Evolutionary conservation across 2,797 vertebrate genomes (phyloP).

Genomic region (Dallia pectoralis): DNA sequence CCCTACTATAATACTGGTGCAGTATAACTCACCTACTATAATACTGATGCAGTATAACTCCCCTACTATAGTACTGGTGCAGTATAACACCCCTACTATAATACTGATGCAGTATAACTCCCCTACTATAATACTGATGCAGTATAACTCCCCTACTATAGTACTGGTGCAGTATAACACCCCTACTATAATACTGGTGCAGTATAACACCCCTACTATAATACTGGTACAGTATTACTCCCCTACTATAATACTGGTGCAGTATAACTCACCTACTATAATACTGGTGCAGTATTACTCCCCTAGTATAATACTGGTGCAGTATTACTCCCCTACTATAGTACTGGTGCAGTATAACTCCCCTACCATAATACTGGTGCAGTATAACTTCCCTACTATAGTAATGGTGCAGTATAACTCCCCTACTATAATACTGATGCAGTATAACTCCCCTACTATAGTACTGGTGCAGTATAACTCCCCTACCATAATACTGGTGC

Average conservation of each 20-base stretch:
- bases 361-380: not conserved
- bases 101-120: not conserved
- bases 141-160: conserved; percentile 78
- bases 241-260: too few relatives aligned
- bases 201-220: conserved; percentile 45
- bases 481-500: not conserved
- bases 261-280: not conserved
- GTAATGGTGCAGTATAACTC: too few relatives aligned
- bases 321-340: not conserved
- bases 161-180: conserved; percentile 84
- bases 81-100: too few relatives aligned
- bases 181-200: conserved; percentile 50
- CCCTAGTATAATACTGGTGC: not conserved
- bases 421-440: not conserved
- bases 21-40: not conserved
- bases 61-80: not conserved
- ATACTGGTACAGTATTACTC: conserved; percentile 47
- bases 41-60: not conserved
- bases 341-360: too few relatives aligned
- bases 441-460: not conserved
- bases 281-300: not conserved
- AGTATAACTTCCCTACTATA: not conserved
- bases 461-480: not conserved
- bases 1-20: too few relatives aligned
- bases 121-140: not conserved